Percentiles rank a stretch among this genome's conserved stretches.
Conservation (phyloP, 2,113 vertebrate species). For the Ranitomeya variabilis region DNA sequence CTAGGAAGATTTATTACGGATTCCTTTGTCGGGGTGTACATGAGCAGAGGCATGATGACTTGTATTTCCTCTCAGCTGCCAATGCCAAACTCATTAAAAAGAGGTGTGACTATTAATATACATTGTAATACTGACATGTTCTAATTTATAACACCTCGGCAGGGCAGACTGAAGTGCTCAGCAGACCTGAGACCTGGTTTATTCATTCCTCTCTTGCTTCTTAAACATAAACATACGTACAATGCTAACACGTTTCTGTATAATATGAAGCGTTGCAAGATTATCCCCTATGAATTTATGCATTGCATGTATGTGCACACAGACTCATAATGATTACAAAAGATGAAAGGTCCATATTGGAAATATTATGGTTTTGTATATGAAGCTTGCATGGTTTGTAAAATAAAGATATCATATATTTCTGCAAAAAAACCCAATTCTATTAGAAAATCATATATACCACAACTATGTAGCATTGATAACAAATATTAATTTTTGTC, state of each 20-base stretch:
- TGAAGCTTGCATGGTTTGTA: not conserved
- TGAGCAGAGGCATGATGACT: constrained; percentile 97
- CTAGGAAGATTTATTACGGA: constrained; percentile 99
- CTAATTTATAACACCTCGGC: constrained; percentile 97
- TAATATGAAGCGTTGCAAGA: constrained; percentile 55
- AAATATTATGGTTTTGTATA: not conserved
- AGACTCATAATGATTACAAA: not conserved
- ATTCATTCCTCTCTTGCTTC: constrained; percentile 72
- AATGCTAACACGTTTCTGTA: constrained; percentile 62
- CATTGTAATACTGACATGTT: constrained; percentile 99
- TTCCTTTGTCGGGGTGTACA: constrained; percentile 97
- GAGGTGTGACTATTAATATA: constrained; percentile 99
- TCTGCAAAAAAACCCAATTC: not conserved
- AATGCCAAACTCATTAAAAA: constrained; percentile 99
- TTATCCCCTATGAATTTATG: not conserved
- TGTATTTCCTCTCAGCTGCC: constrained; percentile 99
- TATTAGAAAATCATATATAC: not conserved
- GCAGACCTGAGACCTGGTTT: constrained; percentile 81
- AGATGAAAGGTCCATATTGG: not conserved
- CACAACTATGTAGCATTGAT: not conserved
- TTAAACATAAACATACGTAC: constrained; percentile 71
- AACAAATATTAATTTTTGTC: not conserved
- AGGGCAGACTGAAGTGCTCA: constrained; percentile 82
- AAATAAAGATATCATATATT: not conserved
- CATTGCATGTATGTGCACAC: not conserved